Percentiles rank a stretch among this genome's conserved stretches.
phyloP scores from a whole-genome alignment of 23 tunicate genomes.

The Corella eumyota region DNA sequence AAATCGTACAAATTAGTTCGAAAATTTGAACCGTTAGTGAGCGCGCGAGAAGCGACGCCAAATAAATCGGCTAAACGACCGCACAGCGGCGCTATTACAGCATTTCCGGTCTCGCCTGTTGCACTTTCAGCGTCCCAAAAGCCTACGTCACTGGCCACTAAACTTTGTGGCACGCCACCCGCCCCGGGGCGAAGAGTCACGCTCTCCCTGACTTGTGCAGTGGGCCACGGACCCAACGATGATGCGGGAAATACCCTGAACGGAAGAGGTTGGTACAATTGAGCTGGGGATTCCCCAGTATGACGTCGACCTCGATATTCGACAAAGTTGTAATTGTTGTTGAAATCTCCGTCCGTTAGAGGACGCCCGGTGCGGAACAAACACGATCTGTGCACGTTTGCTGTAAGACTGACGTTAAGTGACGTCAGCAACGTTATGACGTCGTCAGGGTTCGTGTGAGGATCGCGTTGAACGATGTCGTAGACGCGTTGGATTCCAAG shows the following conservation, averaged over 20 bases:
- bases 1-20: conserved; percentile 1
- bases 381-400: conserved; percentile 12
- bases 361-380: conserved; percentile 4
- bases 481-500: conserved; percentile 7
- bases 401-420: conserved; percentile 21
- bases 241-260: conserved; percentile 34
- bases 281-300: conserved; percentile 1
- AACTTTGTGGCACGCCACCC: neutral
- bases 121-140: conserved; percentile 31
- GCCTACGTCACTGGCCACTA: conserved; percentile 10
- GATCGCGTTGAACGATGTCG: neutral
- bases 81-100: conserved; percentile 39
- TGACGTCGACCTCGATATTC: conserved; percentile 20
- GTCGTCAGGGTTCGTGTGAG: neutral
- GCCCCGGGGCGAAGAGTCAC: conserved; percentile 1
- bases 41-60: neutral
- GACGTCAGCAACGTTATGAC: conserved; percentile 23
- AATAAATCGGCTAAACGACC: conserved; percentile 19
- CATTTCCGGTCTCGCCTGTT: conserved; percentile 24
- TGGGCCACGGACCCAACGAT: neutral
- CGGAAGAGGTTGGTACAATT: conserved; percentile 45
- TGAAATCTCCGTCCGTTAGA: neutral
- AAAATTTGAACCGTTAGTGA: neutral
- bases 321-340: conserved; percentile 20
- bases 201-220: conserved; percentile 1